Evolutionary conservation across 1,140 invertebrate genomes (phyloP).

Genomic region (Eumaeus atala): DNA sequence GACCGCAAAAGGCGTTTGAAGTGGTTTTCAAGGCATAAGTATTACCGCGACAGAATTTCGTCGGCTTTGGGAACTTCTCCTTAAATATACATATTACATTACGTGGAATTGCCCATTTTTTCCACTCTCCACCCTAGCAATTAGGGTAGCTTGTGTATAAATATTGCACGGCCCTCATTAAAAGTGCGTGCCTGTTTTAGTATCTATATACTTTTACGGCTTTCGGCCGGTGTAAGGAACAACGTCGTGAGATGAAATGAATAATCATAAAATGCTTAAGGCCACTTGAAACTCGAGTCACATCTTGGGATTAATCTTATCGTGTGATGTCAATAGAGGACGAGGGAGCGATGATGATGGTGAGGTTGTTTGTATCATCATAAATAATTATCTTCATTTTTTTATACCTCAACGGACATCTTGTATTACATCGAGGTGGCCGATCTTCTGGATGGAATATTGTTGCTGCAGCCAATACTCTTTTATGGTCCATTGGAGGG

Average conservation of each 20-base stretch:
- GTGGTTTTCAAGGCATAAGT: conserved; percentile 60
- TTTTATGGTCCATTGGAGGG: too few species aligned
- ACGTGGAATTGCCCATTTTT: conserved; percentile 74
- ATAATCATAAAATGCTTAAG: conserved; percentile 65
- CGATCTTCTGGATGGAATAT: too few species aligned
- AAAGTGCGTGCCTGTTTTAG: conserved; percentile 67
- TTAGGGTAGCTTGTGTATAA: conserved; percentile 71
- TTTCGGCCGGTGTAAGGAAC: conserved; percentile 47
- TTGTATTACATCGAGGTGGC: too few species aligned
- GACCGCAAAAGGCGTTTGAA: conserved; percentile 60
- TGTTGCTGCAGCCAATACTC: too few species aligned
- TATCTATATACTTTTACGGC: conserved; percentile 63
- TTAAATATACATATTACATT: conserved; percentile 75
- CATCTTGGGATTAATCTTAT: conserved; percentile 26
- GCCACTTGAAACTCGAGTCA: conserved; percentile 36
- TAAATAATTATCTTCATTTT: too few species aligned
- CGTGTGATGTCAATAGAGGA: background rate
- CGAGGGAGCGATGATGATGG: too few species aligned
- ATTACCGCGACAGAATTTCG: conserved; percentile 62
- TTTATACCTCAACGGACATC: too few species aligned
- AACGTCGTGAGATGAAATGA: conserved; percentile 58
- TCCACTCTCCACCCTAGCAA: conserved; percentile 73
- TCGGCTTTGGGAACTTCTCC: conserved; percentile 56
- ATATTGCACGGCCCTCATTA: conserved; percentile 72
- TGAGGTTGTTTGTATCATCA: too few species aligned